Evolutionary conservation across 2,888 invertebrate genomes (phyloP).

Genomic region (Eilema depressum): DNA sequence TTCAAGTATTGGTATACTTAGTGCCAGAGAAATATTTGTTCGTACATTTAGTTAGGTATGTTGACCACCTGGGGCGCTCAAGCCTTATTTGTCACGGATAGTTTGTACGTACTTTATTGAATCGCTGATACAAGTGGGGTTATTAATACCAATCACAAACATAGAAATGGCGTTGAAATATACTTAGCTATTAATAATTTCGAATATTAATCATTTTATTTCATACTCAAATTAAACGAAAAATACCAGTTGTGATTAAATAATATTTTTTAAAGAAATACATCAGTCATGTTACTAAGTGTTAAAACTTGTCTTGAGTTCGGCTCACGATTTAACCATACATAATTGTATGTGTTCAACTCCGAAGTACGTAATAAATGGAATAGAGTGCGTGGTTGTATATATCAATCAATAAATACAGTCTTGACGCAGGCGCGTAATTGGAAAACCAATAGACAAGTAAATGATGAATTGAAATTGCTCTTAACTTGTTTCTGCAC

Average conservation of each 20-base stretch:
- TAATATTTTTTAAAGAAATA: neutral
- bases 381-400: conserved; percentile 5
- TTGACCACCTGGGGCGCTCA: conserved; percentile 29
- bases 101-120: conserved; percentile 13
- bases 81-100: conserved; percentile 7
- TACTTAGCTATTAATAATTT: conserved; percentile 25
- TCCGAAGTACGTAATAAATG: conserved; percentile 23
- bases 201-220: neutral
- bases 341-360: conserved; percentile 15
- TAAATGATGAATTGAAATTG: conserved; percentile 35
- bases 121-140: conserved; percentile 10
- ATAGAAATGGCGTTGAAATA: conserved; percentile 18
- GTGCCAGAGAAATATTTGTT: conserved; percentile 7
- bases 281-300: conserved; percentile 47
- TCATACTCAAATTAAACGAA: neutral
- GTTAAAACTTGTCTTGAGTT: conserved; percentile 45
- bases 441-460: conserved; percentile 32
- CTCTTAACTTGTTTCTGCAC: conserved; percentile 7
- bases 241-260: neutral
- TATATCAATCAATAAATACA: conserved; percentile 25
- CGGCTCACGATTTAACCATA: conserved; percentile 22
- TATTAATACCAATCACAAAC: conserved; percentile 21
- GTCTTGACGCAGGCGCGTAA: conserved; percentile 24
- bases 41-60: conserved; percentile 20
- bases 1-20: neutral